Evolutionary conservation across 2,888 invertebrate genomes (phyloP).

Genomic region (Nomada lathburiana): DNA sequence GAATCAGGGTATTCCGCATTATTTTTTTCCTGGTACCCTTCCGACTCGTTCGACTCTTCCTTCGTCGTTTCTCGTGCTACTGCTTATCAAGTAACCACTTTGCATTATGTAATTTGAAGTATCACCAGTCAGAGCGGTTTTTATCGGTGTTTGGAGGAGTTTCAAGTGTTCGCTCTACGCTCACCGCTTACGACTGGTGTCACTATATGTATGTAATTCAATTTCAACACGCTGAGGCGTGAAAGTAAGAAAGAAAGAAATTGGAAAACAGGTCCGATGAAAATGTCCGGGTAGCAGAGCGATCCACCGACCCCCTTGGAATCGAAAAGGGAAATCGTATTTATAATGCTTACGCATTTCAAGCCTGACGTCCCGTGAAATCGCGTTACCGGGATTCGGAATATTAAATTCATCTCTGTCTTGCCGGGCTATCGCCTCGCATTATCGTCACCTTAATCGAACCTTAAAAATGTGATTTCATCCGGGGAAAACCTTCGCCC

Average conservation of each 20-base stretch:
- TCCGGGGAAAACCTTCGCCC: not conserved
- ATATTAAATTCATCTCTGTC: conserved; percentile 80
- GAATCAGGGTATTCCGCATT: conserved; percentile 39
- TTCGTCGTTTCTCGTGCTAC: not conserved
- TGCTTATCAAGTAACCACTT: conserved; percentile 12
- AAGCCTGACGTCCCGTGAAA: conserved; percentile 79
- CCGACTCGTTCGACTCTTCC: conserved; percentile 24
- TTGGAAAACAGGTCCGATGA: conserved; percentile 66
- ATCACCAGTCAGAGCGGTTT: conserved; percentile 14
- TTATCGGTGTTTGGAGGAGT: not conserved
- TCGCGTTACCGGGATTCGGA: conserved; percentile 80
- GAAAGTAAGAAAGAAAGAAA: conserved; percentile 56
- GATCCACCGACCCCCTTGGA: conserved; percentile 45
- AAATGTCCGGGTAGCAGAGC: conserved; percentile 65
- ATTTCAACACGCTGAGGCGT: conserved; percentile 44
- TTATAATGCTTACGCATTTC: conserved; percentile 77
- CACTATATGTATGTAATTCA: conserved; percentile 38
- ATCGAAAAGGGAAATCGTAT: conserved; percentile 76
- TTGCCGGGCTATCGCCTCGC: conserved; percentile 61
- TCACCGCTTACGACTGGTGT: not conserved
- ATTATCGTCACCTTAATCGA: conserved; percentile 68
- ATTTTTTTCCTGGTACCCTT: conserved; percentile 37
- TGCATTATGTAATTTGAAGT: conserved; percentile 37
- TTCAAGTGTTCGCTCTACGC: not conserved
- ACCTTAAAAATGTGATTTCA: conserved; percentile 64